Evolutionary conservation across 2,113 vertebrate genomes (phyloP), one percentile per base, ranked within the genome.

Genomic region (Henicopernis longicauda): DNA sequence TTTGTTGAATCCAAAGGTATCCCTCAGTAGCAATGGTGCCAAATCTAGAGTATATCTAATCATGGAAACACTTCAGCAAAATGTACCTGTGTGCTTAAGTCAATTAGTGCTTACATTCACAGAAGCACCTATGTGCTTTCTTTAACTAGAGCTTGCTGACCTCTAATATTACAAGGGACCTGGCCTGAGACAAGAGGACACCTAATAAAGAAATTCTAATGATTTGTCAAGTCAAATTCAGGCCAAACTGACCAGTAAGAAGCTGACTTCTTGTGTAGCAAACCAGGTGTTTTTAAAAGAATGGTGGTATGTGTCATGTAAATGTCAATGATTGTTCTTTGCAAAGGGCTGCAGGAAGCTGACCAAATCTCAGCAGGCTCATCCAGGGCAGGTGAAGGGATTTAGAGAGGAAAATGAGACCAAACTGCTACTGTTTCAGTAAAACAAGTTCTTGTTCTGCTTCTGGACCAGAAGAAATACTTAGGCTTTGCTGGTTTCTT

Each of bases 221-320:
- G 19, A 49, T 57, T 50, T 3, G 1, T 40, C 11, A 8, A 45
- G 23, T 20, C 58, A 52, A 31, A 49, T 36, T 44, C 66, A 57
- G 72, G 50, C 63, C 77, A 84, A 0, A 17, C 4, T 26, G 76
- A 40, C 32, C 26, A 7, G 34, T 16, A 38, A 52, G 54, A n/a
- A 40, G 31, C 11, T 21, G 62, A 19, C 7, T 62, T 54, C 34
- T 26, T 45, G 19, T 19, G n/a, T 27, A 9, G 36, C 31, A 49
- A 20, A 8, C 2, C 8, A 21, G 21, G 17, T 29, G 21, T 32
- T 72, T 38, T 52, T 3, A 4, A 13, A 47, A 20, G 13, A 26
- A 8, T 0, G 3, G 0, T 63, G 62, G 6, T 27, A 11, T 29
- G 26, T 80, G 42, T 7, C 36, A 2, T 1, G 1, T 22, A 0